Evolutionary conservation across 2,888 invertebrate species (phyloP).

Genomic region (Andrena bicolor): DNA sequence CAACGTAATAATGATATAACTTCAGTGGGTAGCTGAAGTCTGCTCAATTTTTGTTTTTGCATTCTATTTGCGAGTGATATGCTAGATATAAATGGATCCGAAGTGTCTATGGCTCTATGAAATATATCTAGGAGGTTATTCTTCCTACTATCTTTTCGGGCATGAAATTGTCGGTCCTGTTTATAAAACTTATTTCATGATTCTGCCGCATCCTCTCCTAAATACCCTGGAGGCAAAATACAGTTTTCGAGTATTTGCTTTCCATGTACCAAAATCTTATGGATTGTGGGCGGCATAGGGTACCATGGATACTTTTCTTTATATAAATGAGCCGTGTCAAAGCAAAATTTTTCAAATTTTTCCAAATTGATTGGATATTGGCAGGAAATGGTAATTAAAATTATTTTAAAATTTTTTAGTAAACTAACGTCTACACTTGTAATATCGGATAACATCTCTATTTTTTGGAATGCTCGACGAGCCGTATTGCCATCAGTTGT

Average conservation of each 20-base stretch:
- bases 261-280: not conserved
- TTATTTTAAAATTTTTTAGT: not conserved
- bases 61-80: conserved; percentile 4
- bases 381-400: not conserved
- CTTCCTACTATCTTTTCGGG: not conserved
- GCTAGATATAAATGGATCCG: not conserved
- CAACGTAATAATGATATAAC: not conserved
- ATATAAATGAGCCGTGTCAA: not conserved
- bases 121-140: conserved; percentile 7
- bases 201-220: not conserved
- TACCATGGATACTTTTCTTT: conserved; percentile 2
- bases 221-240: not conserved
- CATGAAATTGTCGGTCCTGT: conserved; percentile 3
- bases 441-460: not conserved
- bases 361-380: not conserved
- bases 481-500: conserved; percentile 6
- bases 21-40: not conserved
- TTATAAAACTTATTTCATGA: not conserved
- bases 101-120: conserved; percentile 2
- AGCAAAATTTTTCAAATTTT: conserved; percentile 3
- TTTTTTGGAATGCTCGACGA: conserved; percentile 4
- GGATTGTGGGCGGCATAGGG: not conserved
- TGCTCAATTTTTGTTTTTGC: not conserved
- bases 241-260: not conserved
- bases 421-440: no score